These are phyloP conservation scores for Halcyon chelicuti DNA, from an alignment of 2,797 vertebrate genomes.

Conservation along the genomic window DNA sequence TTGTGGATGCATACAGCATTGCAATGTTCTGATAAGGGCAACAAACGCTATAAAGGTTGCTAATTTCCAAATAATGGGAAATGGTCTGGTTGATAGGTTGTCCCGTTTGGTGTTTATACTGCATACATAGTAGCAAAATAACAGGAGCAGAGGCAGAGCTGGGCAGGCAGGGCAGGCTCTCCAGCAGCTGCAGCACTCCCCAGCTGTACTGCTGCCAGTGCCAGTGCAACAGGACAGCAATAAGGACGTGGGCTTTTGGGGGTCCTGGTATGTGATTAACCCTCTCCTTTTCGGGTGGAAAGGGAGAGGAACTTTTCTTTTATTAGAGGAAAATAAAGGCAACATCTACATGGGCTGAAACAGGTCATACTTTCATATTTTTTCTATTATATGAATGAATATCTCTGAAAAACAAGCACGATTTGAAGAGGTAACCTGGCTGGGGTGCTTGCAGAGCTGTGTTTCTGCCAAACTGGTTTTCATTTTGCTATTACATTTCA, in stretches of 20 bases:
- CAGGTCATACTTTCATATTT: background rate
- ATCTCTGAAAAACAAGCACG: background rate
- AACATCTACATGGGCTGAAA: background rate
- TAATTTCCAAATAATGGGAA: slow-evolving; percentile 78
- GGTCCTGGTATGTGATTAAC: background rate
- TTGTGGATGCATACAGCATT: background rate
- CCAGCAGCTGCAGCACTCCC: slow-evolving; percentile 9
- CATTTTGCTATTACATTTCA: background rate
- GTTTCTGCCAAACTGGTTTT: background rate
- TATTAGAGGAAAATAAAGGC: background rate
- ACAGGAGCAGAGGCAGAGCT: background rate
- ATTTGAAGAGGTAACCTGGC: background rate
- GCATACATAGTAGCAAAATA: background rate
- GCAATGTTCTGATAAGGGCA: slow-evolving; percentile 53
- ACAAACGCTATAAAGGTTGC: slow-evolving; percentile 69
- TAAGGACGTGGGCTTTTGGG: background rate
- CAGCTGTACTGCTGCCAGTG: slow-evolving; percentile 11
- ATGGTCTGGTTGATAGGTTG: slow-evolving; percentile 70
- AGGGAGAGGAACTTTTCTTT: background rate
- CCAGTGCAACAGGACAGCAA: fast-evolving
- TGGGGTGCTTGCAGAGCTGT: background rate
- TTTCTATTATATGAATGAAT: background rate
- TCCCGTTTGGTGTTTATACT: slow-evolving; percentile 53
- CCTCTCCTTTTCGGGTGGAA: background rate
- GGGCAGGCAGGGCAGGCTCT: background rate